Evolutionary conservation across 1,140 invertebrate species (phyloP), one percentile per base, ranked within the genome.

Genomic region (Aleiodes sp.): DNA sequence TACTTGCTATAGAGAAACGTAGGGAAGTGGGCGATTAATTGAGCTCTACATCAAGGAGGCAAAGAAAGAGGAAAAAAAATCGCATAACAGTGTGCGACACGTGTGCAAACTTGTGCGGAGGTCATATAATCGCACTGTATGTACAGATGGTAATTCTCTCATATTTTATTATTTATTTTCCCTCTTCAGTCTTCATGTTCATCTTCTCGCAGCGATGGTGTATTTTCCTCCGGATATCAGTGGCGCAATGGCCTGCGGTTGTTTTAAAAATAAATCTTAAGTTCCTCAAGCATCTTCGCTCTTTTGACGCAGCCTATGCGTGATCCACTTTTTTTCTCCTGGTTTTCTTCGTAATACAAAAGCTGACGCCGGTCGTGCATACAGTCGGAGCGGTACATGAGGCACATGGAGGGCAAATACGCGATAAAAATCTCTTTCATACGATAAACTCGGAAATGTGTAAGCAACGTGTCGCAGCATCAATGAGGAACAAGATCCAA

Each of bases 351-450:
- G 26, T 24, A 4, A 16, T 16, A 52, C 46, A 52, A 52, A 52
- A 52, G 46, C 46, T 52, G 46, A 52, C 46, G 46, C 46, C 46
- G 46, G 46, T 52, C 21, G 19, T 24, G 21, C 46, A 52, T 24
- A n/a, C n/a, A n/a, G n/a, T n/a, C n/a, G n/a, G n/a, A n/a, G n/a
- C n/a, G n/a, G 46, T 52, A 46, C 41, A n/a, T 16, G 46, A 6
- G 1, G 9, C 16, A 52, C 46, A 24, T 52, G 9, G 19, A 52
- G 46, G 46, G 21, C 9, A 52, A 52, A 52, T 10, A 8, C 21
- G 2, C 46, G 46, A 52, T 52, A 52, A 52, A 52, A 52, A 52
- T 52, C 46, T 52, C 46, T 52, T 52, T 52, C 46, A 52, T 26
- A 52, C 19, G 46, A 24, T 52, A 52, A 52, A 52, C 46, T 52